Evolutionary conservation across 2,888 invertebrate species (phyloP), one percentile per base, ranked within the genome.

Genomic region (Erebia aethiops): DNA sequence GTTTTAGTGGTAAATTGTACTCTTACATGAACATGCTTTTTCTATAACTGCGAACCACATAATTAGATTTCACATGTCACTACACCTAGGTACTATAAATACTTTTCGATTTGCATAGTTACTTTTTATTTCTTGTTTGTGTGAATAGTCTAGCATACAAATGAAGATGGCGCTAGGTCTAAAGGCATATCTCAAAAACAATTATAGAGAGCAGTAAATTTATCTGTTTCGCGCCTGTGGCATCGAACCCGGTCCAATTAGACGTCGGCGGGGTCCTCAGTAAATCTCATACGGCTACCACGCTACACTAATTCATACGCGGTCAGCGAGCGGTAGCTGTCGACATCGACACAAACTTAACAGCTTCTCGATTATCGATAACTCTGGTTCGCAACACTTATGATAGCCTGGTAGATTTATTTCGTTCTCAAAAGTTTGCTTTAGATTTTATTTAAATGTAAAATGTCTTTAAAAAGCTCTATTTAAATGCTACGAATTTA

Each of bases 251-350:
- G 83, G 88, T 89, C 90, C 93, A 92, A 93, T 93, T 93, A 92
- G 92, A 87, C 84, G 80, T 80, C 79, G 81, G 82, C 83, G 82
- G 82, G 85, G 85, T 86, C 87, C 81, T 87, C 87, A 90, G 87
- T 92, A 93, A 93, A 93, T 93, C 92, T 92, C 85, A 77, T 77
- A 72, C 77, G 81, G 92, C 93, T 93, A 92, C 93, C 87, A 89
- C 77, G 88, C 90, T 92, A 92, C 92, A 92, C 93, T 91, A 92
- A 92, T 92, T 92, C 92, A 91, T 91, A 88, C 85, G 81, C 84
- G 83, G 81, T 26, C 85, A 84, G 84, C 87, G 85, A 85, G 83
- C 76, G 71, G 86, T 87, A 87, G 84, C 90, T 87, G 90, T 90
- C 88, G 77, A 86, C 83, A 80, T 87, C 84, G 84, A 90, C 88